These are phyloP conservation scores for Percopsis transmontana DNA, from an alignment of 2,113 vertebrate genomes.

Conservation along the genomic window DNA sequence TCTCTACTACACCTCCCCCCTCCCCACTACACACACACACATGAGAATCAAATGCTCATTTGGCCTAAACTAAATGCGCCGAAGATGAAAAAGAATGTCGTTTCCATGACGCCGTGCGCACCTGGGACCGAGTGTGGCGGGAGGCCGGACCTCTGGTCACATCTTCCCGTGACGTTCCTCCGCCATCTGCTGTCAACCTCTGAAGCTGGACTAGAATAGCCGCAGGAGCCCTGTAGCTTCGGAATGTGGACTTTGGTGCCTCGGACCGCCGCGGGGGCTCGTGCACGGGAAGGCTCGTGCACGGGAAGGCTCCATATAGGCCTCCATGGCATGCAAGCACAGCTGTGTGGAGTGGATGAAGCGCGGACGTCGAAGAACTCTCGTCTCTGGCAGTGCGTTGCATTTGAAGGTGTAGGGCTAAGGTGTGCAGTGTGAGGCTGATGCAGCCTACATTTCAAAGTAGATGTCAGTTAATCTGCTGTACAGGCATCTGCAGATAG, in stretches of 20 bases:
- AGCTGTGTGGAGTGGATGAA: constrained; percentile 30
- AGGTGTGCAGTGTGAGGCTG: constrained; percentile 20
- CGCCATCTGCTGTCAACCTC: constrained; percentile 21
- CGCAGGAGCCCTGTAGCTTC: constrained; percentile 43
- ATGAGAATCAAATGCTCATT: constrained; percentile 35
- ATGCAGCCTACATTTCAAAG: no score
- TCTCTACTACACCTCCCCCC: constrained; percentile 5
- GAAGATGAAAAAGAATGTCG: constrained; percentile 25
- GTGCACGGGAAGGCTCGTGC: no score
- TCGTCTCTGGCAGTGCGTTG: constrained; percentile 32
- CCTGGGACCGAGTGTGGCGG: constrained; percentile 51
- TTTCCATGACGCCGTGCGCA: constrained; percentile 50
- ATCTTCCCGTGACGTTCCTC: constrained; percentile 26
- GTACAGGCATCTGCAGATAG: no score
- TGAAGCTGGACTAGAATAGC: constrained; percentile 52
- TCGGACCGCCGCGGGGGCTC: constrained; percentile 13
- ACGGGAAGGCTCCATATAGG: neutral
- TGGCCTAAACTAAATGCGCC: constrained; percentile 7
- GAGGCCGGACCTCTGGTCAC: constrained; percentile 45
- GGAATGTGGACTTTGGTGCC: constrained; percentile 24
- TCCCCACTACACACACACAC: neutral
- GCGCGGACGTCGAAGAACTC: constrained; percentile 51
- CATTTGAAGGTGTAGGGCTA: constrained; percentile 36
- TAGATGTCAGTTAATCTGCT: no score
- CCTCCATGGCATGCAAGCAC: constrained; percentile 18